phyloP scores from a whole-genome alignment of 2,888 invertebrate species.

The Acanthosepion pharaonis region DNA sequence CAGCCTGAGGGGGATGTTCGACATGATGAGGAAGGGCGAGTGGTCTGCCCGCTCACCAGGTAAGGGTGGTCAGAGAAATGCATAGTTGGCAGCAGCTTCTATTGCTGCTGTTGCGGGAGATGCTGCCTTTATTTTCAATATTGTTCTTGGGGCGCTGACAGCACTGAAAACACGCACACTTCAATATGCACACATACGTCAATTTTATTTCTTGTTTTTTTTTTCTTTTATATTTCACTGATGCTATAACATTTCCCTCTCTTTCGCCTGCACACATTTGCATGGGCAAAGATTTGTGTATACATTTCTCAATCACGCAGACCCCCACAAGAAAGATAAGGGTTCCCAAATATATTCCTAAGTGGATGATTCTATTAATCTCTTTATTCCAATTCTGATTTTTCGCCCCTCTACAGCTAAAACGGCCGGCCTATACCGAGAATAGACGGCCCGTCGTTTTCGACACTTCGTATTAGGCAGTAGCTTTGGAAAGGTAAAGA shows the following conservation, averaged over 20 bases:
- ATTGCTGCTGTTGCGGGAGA: neutral
- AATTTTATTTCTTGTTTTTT: neutral
- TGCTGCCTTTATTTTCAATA: neutral
- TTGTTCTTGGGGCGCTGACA: neutral
- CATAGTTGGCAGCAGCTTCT: neutral
- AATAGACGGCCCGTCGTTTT: no score
- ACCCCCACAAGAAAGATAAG: neutral
- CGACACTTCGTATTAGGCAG: no score
- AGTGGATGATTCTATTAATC: neutral
- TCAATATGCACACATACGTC: no score
- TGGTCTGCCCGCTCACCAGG: neutral
- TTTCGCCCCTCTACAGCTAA: neutral
- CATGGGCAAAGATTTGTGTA: neutral
- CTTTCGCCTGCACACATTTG: neutral
- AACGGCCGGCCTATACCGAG: no score
- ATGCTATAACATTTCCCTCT: neutral
- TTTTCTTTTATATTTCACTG: neutral
- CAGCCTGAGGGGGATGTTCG: neutral
- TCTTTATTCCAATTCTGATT: neutral
- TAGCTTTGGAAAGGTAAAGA: no score
- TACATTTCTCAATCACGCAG: neutral
- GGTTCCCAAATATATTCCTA: neutral
- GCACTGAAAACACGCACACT: neutral
- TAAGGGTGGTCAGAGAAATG: neutral
- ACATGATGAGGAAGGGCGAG: neutral